Base-by-base conservation (phyloP, 2,888 invertebrate species). In the Tenthredo notha region DNA sequence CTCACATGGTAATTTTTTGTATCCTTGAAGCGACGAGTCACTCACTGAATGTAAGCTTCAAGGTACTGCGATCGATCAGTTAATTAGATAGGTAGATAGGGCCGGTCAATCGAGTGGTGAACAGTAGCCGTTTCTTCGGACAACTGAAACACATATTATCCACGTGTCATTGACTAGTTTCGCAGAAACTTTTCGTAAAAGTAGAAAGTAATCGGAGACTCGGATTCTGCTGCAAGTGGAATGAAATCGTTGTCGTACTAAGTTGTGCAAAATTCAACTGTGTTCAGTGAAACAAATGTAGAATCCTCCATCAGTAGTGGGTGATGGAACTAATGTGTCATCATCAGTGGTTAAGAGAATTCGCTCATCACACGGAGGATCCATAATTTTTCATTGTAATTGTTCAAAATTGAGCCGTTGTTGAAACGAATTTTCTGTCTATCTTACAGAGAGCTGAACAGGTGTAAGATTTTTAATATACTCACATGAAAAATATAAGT, bases 251-350 rank as follows among this genome's bases (percentile, higher is more conserved):
- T 78, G 6, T 9, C 12, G n/a, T 29, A 37, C 0, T 37, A 61
- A 77, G 54, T 54, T 18, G 33, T 10, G 7, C 25, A 18, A 58
- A 21, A 80, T 40, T 21, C 12, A 47, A 77, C 12, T 15, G 7
- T 15, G 21, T 25, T 12, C 12, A 25, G 43, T 29, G 50, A 29
- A 33, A 33, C 21, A 29, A 54, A 29, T 77, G 92, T 90, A 92
- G 93, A 92, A 50, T 50, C 50, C 75, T 84, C 43, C 77, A 29
- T 84, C 84, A 84, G 84, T 47, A 61, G 84, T 84, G 77, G 65
- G 84, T 84, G 37, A 40, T 84, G 77, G 77, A 77, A 84, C 25
- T 50, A 47, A 21, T 40, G 43, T n/a, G 84, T 84, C 74, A 65
- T 65, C 84, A 84, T 84, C 43, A n/a, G 15, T 67, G 67, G 33